Base-by-base conservation (phyloP, 2,113 vertebrate species). In the Sinosuthora webbiana region DNA sequence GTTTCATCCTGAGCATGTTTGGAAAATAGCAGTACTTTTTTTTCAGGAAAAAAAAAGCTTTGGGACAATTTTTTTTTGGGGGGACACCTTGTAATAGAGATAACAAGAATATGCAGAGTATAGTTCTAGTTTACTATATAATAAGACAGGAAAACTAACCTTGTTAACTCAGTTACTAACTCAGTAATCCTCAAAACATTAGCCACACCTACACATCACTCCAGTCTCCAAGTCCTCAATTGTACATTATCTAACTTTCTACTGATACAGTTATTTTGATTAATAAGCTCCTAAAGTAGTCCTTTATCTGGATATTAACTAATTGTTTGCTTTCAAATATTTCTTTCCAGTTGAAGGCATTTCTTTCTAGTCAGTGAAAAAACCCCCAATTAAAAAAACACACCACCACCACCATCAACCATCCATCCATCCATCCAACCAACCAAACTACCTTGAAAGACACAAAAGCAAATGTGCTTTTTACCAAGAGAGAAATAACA, bases 321-420 rank as follows among this genome's bases (percentile, higher is more conserved):
- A 44, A 89, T 22, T 2, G 20, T 31, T 78, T 87, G 28, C 11
- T 77, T 65, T 81, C n/a, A 77, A 28, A 15, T 41, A 74, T 22
- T 75, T 74, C 20, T 73, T 18, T 69, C 8, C 22, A 67, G 13
- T 14, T 79, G 49, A 49, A 64, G 30, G 3, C 25, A 37, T 27
- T 59, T 35, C 10, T 56, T 45, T 52, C 16, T 44, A 77, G 11
- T 10, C 11, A 80, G 4, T 50, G 13, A 33, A 81, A 44, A 71
- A 42, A 13, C 0, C 3, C 4, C 31, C 18, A 53, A 25, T 35
- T 55, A 41, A 18, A 59, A 50, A 31, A 11, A 1, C 1, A 39
- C 23, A 62, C 12, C 35, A 53, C 4, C 4, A 27, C 14, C 56
- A 45, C 1, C 23, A 82, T 69, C n/a, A n/a, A n/a, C 3, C 14